phyloP scores from a whole-genome alignment of 1,140 invertebrate genomes.

The Gryllus bimaculatus region DNA sequence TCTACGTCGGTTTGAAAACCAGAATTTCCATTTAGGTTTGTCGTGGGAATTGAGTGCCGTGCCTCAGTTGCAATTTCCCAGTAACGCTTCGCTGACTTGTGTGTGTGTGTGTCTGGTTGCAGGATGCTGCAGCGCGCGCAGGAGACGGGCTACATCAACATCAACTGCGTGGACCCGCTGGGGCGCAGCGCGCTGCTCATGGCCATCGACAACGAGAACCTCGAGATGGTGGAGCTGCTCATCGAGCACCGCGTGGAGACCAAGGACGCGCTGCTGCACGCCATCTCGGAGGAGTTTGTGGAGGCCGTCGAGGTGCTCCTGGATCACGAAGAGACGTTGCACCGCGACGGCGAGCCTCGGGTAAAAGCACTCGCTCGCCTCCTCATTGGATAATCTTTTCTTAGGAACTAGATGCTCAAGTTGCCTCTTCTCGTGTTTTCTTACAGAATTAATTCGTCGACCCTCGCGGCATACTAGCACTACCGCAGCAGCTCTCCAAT shows the following conservation, averaged over 20 bases:
- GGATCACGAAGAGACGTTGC: conserved; percentile 79
- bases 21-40: too few relatives aligned
- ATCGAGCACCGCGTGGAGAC: conserved; percentile 82
- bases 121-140: conserved; percentile 69
- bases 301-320: conserved; percentile 93
- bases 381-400: neutral
- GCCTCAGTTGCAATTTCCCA: too few relatives aligned
- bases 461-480: too few relatives aligned
- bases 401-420: too few relatives aligned
- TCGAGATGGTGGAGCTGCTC: conserved; percentile 95
- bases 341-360: conserved; percentile 68
- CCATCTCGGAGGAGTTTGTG: conserved; percentile 96
- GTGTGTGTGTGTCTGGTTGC: neutral
- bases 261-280: conserved; percentile 88
- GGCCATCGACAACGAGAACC: conserved; percentile 98
- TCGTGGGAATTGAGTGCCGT: too few relatives aligned
- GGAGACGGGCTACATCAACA: conserved; percentile 77
- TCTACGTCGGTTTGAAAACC: too few relatives aligned
- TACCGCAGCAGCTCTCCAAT: too few relatives aligned
- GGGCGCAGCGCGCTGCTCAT: conserved; percentile 84
- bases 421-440: too few relatives aligned
- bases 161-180: conserved; percentile 95
- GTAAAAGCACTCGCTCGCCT: conserved; percentile 43
- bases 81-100: too few relatives aligned
- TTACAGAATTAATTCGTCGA: too few relatives aligned